Evolutionary conservation across 2,888 invertebrate species (phyloP), one percentile per base, ranked within the genome.

Genomic region (Autographa gamma): DNA sequence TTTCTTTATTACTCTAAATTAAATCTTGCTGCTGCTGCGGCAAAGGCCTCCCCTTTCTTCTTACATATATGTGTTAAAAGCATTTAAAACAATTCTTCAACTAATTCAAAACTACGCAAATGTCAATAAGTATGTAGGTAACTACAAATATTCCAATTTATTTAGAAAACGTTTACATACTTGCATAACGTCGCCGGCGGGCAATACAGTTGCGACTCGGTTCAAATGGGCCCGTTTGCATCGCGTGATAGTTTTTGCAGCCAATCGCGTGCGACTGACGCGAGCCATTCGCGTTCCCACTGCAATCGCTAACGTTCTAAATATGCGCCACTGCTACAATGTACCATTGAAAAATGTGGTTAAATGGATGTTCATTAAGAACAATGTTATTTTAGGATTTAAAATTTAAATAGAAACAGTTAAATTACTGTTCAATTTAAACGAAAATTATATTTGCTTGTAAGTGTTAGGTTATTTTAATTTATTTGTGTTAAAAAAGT

Each of bases 211-310:
- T 56, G 9, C 25, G 13, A 18, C 19, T 32, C 18, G 8, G 54
- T 66, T 62, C 16, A 61, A 77, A 66, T 65, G 67, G 60, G 63
- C 14, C 31, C 16, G 72, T 56, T 43, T 56, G 61, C 71, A 64
- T 83, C 69, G 81, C 81, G 84, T 81, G 82, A 63, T 16, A 6
- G 41, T 61, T 48, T 78, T 74, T 74, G 73, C 71, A 64, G 54
- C 19, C 13, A 43, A 60, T 78, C 54, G 82, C 82, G 76, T 81
- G 81, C 79, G 25, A 59, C 71, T 84, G 79, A 78, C 76, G 54
- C 62, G 59, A 61, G 32, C 14, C 56, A 63, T 54, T 64, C 16
- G 63, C 68, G 59, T 70, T 71, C 56, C 52, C 58, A 52, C 61
- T 56, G 61, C 64, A 67, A 79, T 75, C 67, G 69, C 68, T 18